Percentiles rank a stretch among this genome's conserved stretches.
These are phyloP conservation scores for Lamellibrachia luymesi DNA, from an alignment of 1,140 invertebrate species.

Conservation along the genomic window DNA sequence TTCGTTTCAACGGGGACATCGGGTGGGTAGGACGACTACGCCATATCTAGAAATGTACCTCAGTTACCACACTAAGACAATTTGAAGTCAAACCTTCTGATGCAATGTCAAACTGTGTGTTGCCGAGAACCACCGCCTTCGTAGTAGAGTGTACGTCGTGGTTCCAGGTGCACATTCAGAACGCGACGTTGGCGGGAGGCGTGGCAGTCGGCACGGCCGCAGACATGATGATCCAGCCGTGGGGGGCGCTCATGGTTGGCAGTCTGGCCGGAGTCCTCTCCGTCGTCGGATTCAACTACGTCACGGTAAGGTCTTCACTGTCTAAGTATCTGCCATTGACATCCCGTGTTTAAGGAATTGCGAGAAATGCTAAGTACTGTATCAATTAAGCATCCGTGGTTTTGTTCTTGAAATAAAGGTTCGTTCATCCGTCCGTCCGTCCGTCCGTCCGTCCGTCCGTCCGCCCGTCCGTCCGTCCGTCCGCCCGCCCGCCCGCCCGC, in stretches of 20 bases:
- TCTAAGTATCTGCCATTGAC: too few relatives aligned
- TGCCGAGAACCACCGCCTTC: too few relatives aligned
- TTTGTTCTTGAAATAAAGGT: not conserved
- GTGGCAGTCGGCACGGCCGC: conserved; percentile 65
- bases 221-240: conserved; percentile 81
- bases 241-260: conserved; percentile 83
- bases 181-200: conserved; percentile 62
- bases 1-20: too few relatives aligned
- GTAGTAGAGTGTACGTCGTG: not conserved
- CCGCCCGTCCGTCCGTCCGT: too few relatives aligned
- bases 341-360: too few relatives aligned
- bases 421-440: not conserved
- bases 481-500: too few relatives aligned
- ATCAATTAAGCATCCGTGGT: too few relatives aligned
- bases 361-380: too few relatives aligned
- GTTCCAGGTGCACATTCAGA: conserved; percentile 59
- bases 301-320: conserved; percentile 66
- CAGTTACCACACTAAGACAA: too few relatives aligned
- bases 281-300: conserved; percentile 78
- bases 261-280: conserved; percentile 78
- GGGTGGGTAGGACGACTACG: too few relatives aligned
- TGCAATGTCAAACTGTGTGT: too few relatives aligned
- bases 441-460: not conserved
- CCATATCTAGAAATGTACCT: too few relatives aligned
- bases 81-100: not conserved